Conservation (phyloP, 2,888 invertebrate species). For the Hetaerina titia region DNA sequence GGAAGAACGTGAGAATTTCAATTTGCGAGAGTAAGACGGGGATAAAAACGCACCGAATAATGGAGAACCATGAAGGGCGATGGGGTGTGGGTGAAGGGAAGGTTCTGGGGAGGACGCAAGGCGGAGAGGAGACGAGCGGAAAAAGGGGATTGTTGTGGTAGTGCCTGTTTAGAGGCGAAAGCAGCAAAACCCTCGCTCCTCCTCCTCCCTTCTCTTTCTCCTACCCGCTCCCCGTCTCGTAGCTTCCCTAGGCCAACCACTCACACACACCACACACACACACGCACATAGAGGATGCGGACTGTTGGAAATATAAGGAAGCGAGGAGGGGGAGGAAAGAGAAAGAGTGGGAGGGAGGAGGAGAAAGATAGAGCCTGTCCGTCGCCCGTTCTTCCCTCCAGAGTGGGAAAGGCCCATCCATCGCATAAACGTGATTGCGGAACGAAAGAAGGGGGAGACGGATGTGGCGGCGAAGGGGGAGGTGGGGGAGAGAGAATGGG, state of each 20-base stretch:
- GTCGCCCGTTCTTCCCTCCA: neutral
- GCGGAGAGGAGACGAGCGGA: neutral
- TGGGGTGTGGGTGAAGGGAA: neutral
- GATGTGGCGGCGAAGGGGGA: neutral
- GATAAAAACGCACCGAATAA: neutral
- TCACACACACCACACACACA: neutral
- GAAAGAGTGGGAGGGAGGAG: neutral
- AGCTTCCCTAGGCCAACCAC: neutral
- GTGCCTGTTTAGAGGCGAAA: neutral
- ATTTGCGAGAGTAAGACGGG: neutral
- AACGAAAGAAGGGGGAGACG: neutral
- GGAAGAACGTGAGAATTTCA: neutral
- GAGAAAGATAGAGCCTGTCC: conserved; percentile 1
- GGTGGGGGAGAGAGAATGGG: neutral
- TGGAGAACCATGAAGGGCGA: neutral
- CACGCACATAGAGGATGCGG: neutral
- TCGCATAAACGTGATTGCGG: conserved; percentile 35
- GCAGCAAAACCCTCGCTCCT: neutral
- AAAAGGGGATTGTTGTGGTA: neutral
- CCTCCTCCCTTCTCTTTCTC: neutral
- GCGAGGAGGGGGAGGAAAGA: neutral
- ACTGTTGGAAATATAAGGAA: neutral
- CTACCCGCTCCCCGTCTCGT: neutral
- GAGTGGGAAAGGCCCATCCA: conserved; percentile 56
- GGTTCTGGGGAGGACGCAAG: neutral